Conservation (phyloP, 2,113 vertebrate species). For the Lepisosteus osseus region DNA sequence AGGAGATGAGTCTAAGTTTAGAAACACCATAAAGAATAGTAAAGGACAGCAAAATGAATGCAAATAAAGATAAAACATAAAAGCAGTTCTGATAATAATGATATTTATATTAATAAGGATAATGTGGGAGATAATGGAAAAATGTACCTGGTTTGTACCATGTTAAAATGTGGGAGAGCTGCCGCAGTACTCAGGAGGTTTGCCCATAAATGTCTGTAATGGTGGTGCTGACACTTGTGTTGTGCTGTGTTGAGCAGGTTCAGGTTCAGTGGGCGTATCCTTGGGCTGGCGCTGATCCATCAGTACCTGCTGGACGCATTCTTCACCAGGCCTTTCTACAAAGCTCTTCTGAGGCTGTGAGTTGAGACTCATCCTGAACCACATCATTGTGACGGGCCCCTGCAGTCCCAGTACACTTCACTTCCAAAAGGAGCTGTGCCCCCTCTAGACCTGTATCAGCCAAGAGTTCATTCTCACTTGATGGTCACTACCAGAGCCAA, state of each 20-base stretch:
- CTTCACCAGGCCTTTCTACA: constrained; percentile 97
- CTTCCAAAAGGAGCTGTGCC: too few relatives aligned
- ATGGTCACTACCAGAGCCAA: background rate
- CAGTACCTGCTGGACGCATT: constrained; percentile 96
- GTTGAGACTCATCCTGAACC: constrained; percentile 41
- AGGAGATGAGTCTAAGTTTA: too few relatives aligned
- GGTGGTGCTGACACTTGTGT: background rate
- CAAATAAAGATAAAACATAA: too few relatives aligned
- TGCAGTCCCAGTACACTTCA: background rate
- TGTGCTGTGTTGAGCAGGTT: constrained; percentile 74
- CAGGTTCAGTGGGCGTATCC: constrained; percentile 93
- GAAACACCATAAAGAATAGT: too few relatives aligned
- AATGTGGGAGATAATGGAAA: background rate
- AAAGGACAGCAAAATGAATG: too few relatives aligned
- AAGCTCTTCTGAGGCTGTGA: constrained; percentile 91
- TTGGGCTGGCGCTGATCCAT: constrained; percentile 94
- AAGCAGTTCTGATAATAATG: too few relatives aligned
- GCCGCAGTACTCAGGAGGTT: too few relatives aligned
- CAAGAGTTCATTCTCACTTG: background rate
- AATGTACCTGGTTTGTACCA: background rate
- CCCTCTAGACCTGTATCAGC: background rate
- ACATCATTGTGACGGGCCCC: background rate
- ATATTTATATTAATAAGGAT: too few relatives aligned
- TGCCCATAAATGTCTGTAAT: too few relatives aligned
- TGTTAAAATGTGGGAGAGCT: background rate